phyloP scores from a whole-genome alignment of 2,797 vertebrate species.

The Etheostoma nigrum region DNA sequence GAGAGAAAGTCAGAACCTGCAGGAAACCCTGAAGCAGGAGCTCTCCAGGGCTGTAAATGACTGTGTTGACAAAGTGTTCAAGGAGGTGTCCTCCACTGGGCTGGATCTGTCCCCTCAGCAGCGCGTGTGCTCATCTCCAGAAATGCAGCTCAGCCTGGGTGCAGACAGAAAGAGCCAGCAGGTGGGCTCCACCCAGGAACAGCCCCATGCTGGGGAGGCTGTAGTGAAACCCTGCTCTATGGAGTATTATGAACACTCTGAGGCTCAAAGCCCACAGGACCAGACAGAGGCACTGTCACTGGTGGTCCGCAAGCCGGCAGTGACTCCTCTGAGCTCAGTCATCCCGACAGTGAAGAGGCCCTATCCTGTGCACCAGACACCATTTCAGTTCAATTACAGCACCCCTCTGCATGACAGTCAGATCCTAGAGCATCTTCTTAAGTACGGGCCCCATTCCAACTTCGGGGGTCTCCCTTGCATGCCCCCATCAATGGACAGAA shows the following conservation, averaged over 20 bases:
- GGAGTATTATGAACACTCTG: constrained; percentile 80
- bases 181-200: constrained; percentile 61
- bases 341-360: constrained; percentile 82
- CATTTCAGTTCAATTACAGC: constrained; percentile 82
- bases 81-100: constrained; percentile 80
- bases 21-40: constrained; percentile 90
- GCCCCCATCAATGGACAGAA: constrained; percentile 76
- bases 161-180: constrained; percentile 74
- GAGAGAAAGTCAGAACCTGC: constrained; percentile 79
- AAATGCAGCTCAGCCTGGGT: constrained; percentile 53
- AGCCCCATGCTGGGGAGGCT: constrained; percentile 71
- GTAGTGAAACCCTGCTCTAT: constrained; percentile 67
- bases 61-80: constrained; percentile 91
- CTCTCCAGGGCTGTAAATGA: constrained; percentile 86
- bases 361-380: constrained; percentile 78
- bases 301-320: constrained; percentile 79
- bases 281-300: constrained; percentile 83
- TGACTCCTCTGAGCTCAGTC: constrained; percentile 75
- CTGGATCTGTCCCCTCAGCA: constrained; percentile 75
- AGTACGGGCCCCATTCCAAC: constrained; percentile 79
- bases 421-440: constrained; percentile 88
- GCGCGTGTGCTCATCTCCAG: constrained; percentile 63
- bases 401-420: constrained; percentile 85
- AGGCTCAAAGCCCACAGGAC: constrained; percentile 78
- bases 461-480: constrained; percentile 79